Evolutionary conservation across 2,113 vertebrate genomes (phyloP).

Genomic region (Nycticebus coucang): DNA sequence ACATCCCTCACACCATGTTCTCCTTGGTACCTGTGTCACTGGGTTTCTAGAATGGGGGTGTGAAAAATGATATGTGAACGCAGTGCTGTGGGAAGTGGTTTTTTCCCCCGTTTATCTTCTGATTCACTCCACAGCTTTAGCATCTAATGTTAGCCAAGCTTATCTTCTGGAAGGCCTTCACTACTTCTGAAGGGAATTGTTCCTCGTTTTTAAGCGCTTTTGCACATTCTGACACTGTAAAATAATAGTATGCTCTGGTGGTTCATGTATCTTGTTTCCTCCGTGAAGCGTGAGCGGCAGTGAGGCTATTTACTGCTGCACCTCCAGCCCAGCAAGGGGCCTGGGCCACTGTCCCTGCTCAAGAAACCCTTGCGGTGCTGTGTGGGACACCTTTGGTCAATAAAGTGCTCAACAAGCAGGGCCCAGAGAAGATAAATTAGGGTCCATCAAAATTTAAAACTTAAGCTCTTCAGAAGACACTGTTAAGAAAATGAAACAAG

Average conservation of each 20-base stretch:
- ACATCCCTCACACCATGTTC: accelerated
- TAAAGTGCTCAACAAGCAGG: not conserved
- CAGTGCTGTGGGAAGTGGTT: accelerated
- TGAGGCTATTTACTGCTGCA: accelerated
- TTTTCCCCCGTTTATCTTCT: too few relatives aligned
- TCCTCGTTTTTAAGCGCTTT: not conserved
- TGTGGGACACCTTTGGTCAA: not conserved
- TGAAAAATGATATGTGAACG: not conserved
- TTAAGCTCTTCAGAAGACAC: not conserved
- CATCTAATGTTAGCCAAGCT: not conserved
- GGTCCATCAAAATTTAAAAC: not conserved
- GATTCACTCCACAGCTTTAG: not conserved
- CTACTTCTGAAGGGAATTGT: not conserved
- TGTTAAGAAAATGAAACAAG: not conserved
- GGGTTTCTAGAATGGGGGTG: not conserved
- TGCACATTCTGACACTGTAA: not conserved
- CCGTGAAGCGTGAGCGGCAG: accelerated
- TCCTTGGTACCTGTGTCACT: not conserved
- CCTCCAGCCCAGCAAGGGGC: accelerated
- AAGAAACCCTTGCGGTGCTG: accelerated
- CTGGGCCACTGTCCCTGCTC: accelerated
- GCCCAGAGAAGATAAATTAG: not conserved
- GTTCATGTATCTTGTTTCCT: not conserved
- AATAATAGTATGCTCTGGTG: accelerated
- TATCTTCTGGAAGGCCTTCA: not conserved